Percentiles rank a stretch among this genome's conserved stretches.
Evolutionary conservation across 2,888 invertebrate species (phyloP).

Genomic region (Ctenicera cuprea): DNA sequence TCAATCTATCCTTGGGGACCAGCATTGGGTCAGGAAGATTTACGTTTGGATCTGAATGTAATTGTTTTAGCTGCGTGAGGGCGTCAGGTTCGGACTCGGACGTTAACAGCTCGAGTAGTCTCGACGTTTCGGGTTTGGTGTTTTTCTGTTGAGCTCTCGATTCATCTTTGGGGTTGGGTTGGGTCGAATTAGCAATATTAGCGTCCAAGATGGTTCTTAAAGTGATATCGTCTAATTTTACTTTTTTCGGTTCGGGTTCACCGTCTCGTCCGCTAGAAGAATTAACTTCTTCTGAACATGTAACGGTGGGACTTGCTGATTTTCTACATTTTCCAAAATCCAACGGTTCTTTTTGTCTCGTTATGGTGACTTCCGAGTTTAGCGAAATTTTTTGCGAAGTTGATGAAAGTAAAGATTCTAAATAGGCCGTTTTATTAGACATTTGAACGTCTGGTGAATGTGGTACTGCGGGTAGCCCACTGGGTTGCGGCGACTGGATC

Average conservation of each 20-base stretch:
- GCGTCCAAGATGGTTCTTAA: conserved; percentile 74
- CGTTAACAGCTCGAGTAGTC: conserved; percentile 72
- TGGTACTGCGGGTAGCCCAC: conserved; percentile 82
- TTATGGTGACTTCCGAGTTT: conserved; percentile 75
- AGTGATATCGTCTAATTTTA: conserved; percentile 73
- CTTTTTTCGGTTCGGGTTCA: conserved; percentile 73
- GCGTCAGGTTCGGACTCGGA: conserved; percentile 77
- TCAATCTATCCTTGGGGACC: conserved; percentile 85
- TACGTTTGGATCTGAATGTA: conserved; percentile 80
- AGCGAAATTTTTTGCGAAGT: conserved; percentile 75
- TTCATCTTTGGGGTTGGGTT: conserved; percentile 62
- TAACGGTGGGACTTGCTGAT: conserved; percentile 83
- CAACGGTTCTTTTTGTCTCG: conserved; percentile 79
- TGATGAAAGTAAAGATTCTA: conserved; percentile 79
- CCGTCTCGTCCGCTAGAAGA: conserved; percentile 69
- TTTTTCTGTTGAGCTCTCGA: neutral
- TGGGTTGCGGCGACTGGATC: conserved; percentile 84
- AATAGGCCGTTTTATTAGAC: conserved; percentile 73
- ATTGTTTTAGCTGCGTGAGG: conserved; percentile 81
- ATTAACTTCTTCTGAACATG: conserved; percentile 84
- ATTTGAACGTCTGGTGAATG: conserved; percentile 80
- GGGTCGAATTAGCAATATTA: conserved; percentile 62
- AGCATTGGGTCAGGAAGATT: conserved; percentile 88
- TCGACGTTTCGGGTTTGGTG: conserved; percentile 65
- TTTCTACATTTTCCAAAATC: conserved; percentile 82